phyloP scores from a whole-genome alignment of 2,888 invertebrate genomes.

The Masnerella sp. region DNA sequence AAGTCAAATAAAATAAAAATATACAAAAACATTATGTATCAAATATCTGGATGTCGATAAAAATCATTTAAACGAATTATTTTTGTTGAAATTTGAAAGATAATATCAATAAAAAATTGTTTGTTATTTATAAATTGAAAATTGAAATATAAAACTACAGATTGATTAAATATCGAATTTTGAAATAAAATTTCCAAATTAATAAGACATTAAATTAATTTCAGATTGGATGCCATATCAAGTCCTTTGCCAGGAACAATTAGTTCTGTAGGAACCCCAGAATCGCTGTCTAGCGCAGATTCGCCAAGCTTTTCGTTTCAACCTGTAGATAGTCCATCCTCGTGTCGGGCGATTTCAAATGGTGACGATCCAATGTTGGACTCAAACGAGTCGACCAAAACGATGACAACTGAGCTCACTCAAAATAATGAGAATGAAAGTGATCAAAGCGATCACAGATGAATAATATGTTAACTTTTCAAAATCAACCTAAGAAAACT shows the following conservation, averaged over 20 bases:
- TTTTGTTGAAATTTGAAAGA: no score
- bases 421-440: conserved; percentile 64
- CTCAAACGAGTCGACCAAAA: conserved; percentile 66
- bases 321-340: conserved; percentile 80
- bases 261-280: conserved; percentile 81
- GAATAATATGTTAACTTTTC: conserved; percentile 61
- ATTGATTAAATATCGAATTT: no score
- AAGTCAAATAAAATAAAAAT: no score
- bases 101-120: no score
- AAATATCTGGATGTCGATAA: no score
- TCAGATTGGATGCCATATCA: conserved; percentile 73
- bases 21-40: no score
- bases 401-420: conserved; percentile 61
- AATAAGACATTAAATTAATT: no score
- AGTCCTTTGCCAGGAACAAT: conserved; percentile 80
- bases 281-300: conserved; percentile 81
- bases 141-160: no score
- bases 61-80: no score
- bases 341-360: conserved; percentile 75
- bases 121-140: no score
- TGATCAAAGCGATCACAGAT: conserved; percentile 70
- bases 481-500: conserved; percentile 35
- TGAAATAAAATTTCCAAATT: no score
- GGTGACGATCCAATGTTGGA: conserved; percentile 76
- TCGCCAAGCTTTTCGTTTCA: conserved; percentile 81